phyloP scores from a whole-genome alignment of 2,797 vertebrate species.

The Thripadectes ignobilis region DNA sequence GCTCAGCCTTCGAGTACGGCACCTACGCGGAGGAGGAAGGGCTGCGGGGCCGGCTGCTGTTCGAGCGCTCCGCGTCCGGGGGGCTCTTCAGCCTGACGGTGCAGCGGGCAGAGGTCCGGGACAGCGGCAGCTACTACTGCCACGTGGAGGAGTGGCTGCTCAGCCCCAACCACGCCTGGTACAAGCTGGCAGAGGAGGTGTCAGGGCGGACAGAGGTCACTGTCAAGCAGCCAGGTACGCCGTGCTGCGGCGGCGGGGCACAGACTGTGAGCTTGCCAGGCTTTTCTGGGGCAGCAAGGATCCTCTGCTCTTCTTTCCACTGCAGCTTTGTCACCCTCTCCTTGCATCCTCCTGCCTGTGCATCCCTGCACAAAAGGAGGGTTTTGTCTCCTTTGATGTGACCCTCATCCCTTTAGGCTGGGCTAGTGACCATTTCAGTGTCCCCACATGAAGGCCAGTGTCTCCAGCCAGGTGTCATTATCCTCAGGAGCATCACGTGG shows the following conservation, averaged over 20 bases:
- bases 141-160: constrained; percentile 96
- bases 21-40: constrained; percentile 91
- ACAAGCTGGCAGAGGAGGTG: constrained; percentile 88
- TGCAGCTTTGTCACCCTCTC: neutral
- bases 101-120: constrained; percentile 88
- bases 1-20: constrained; percentile 88
- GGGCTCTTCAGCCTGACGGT: constrained; percentile 87
- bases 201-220: constrained; percentile 90
- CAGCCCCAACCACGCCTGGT: constrained; percentile 94
- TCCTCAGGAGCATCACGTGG: neutral
- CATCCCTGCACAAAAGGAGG: fast-evolving
- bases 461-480: neutral
- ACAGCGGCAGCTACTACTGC: constrained; percentile 96
- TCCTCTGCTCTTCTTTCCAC: neutral
- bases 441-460: neutral
- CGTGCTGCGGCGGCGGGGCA: fast-evolving
- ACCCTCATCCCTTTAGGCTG: neutral
- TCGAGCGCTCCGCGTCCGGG: constrained; percentile 75
- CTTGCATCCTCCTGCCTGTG: neutral
- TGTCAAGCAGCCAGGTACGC: constrained; percentile 90
- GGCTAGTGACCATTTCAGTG: neutral
- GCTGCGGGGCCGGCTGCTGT: constrained; percentile 87
- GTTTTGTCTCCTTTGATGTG: neutral
- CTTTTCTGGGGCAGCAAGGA: neutral
- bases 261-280: fast-evolving